Evolutionary conservation across 2,888 invertebrate species (phyloP), one percentile per base, ranked within the genome.

Genomic region (Horisme vitalbata): DNA sequence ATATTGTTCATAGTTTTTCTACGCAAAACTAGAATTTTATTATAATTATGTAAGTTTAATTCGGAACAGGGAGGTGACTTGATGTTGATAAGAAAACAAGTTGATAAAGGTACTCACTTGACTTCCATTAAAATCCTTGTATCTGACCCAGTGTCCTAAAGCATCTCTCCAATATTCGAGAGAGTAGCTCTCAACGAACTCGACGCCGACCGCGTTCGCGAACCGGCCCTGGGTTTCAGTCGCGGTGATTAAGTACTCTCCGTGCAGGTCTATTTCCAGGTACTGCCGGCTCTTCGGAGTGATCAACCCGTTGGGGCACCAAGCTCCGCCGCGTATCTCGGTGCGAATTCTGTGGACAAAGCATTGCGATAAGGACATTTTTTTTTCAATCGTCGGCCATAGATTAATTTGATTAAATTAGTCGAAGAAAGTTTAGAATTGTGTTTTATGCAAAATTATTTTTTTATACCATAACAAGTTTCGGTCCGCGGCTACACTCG

Each of bases 181-280:
- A 37, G 93, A 91, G 80, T 96, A 97, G 49, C 93, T 92, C 70
- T 96, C 96, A 0, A 96, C 95, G 74, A 93, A 97, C 70, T 97
- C 97, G 52, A 95, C 95, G 14, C 97, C 97, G 59, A 96, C 93
- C 0, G 97, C 96, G 74, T 96, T 96, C 12, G 97, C 97, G 71
- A 96, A 97, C 34, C 97, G 92, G 11, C 97, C 97, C 76, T 97
- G 97, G 1, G 97, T 96, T 72, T 97, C 97, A 0, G 95, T 94
- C 82, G 93, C 94, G 0, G 96, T 96, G 68, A 97, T 93, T 63
- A 96, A 90, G 75, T 95, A 95, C 66, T 95, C 92, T 45, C 90
- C 91, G 11, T 91, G 91, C 28, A 97, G 90, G 71, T 97, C 94
- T 36, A 96, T 92, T 79, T 97, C 96, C 33, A 97, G 88, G 79